These are phyloP conservation scores for Lophius americanus DNA, from an alignment of 2,797 vertebrate genomes.

Conservation along the genomic window DNA sequence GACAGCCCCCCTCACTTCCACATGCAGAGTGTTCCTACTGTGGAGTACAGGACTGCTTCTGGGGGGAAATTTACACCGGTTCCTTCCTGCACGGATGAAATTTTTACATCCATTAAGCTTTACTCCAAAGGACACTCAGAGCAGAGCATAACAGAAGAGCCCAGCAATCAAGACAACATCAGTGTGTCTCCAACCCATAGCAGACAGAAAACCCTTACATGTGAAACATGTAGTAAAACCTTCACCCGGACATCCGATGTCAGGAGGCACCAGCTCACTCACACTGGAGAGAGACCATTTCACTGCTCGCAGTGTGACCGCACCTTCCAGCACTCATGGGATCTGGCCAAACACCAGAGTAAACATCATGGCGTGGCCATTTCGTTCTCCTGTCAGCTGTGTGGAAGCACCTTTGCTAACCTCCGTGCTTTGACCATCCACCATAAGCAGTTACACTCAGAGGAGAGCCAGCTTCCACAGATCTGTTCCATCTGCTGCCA, in stretches of 20 bases:
- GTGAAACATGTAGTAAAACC: conserved; percentile 75
- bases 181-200: background rate
- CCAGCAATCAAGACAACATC: background rate
- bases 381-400: conserved; percentile 76
- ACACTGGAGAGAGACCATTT: conserved; percentile 83
- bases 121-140: conserved; percentile 48
- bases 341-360: conserved; percentile 80
- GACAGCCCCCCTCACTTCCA: conserved; percentile 72
- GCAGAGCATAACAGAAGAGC: background rate
- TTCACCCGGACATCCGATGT: conserved; percentile 82
- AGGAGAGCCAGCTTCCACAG: conserved; percentile 68
- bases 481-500: conserved; percentile 83
- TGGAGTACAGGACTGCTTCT: conserved; percentile 57
- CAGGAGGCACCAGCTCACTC: conserved; percentile 81
- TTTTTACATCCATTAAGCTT: conserved; percentile 77
- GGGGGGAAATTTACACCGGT: conserved; percentile 48
- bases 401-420: conserved; percentile 71
- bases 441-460: conserved; percentile 72
- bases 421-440: conserved; percentile 74
- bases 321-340: conserved; percentile 85
- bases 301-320: conserved; percentile 79
- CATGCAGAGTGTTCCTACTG: conserved; percentile 64
- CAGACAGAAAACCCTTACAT: conserved; percentile 54
- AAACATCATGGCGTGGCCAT: conserved; percentile 71
- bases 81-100: conserved; percentile 64